Evolutionary conservation across 2,797 vertebrate genomes (phyloP), one percentile per base, ranked within the genome.

Genomic region (Schizopygopsis pylzovi): DNA sequence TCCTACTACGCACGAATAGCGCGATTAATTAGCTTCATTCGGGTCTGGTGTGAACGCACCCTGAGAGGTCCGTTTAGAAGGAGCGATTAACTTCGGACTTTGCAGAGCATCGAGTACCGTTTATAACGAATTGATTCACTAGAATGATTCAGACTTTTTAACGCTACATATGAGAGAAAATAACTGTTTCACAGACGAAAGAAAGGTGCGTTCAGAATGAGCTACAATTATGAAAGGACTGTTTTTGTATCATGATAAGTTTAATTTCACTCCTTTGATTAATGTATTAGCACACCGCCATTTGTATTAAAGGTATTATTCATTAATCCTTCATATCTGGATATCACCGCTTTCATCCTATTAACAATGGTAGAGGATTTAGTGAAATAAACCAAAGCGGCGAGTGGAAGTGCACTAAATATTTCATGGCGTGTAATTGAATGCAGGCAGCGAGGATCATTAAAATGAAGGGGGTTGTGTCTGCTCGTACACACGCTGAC

Each of bases 341-440:
- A 67, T 68, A n/a, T 65, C 41, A 63, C 81, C 67, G 65, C 85
- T 79, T 88, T 84, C 75, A 65, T 89, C 85, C 88, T 87, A 86
- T 67, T 43, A 13, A 41, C 88, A n/a, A 67, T 70, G 49, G 20
- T 85, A 79, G 54, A 61, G 87, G 87, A 88, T 67, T 88, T 54
- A 75, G 86, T 33, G 68, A 78, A 81, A 91, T 90, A 83, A 89
- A 91, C 90, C 91, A 93, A 94, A 93, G 91, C 90, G 83, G 81
- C 43, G 87, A 90, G 89, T 18, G 49, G 81, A 70, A 91, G 91
- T 91, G 89, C 85, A 82, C 88, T 94, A 92, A 95, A 94, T 94
- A 94, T 94, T 94, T 94, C 90, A 94, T 93, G 88, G 84, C 89
- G 90, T 91, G 91, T 94, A 94, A 94, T 93, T 93, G 90, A 94